Conservation (phyloP, 1,140 invertebrate genomes). For the Chymomyza costata region DNA sequence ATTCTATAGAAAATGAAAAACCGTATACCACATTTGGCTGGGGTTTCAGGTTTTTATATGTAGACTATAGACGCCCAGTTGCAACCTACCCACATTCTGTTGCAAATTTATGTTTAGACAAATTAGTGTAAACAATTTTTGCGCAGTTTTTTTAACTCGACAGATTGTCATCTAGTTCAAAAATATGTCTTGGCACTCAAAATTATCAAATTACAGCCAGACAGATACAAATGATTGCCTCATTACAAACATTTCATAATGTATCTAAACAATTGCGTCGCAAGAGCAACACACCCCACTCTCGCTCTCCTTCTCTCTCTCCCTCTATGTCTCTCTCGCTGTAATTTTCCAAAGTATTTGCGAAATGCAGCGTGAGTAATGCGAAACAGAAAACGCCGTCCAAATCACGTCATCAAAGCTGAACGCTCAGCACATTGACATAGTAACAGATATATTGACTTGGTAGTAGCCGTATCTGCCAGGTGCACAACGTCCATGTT, state of each 20-base stretch:
- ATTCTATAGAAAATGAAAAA: too few species aligned
- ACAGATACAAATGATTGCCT: too few species aligned
- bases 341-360: constrained; percentile 61
- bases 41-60: too few species aligned
- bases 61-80: too few species aligned
- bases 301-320: not conserved
- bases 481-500: too few species aligned
- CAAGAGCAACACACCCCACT: not conserved
- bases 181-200: too few species aligned
- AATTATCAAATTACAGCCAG: too few species aligned
- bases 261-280: constrained; percentile 2
- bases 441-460: too few species aligned
- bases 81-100: constrained; percentile 11
- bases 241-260: too few species aligned
- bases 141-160: constrained; percentile 25
- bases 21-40: too few species aligned
- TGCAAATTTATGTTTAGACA: constrained; percentile 1
- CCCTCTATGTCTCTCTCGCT: constrained; percentile 12
- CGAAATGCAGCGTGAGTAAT: constrained; percentile 47
- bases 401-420: constrained; percentile 36
- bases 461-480: too few species aligned
- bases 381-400: constrained; percentile 30
- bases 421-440: constrained; percentile 4
- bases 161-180: too few species aligned
- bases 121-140: constrained; percentile 33